These are phyloP conservation scores for Antheraea yamamai DNA, from an alignment of 2,888 invertebrate genomes.

Conservation along the genomic window DNA sequence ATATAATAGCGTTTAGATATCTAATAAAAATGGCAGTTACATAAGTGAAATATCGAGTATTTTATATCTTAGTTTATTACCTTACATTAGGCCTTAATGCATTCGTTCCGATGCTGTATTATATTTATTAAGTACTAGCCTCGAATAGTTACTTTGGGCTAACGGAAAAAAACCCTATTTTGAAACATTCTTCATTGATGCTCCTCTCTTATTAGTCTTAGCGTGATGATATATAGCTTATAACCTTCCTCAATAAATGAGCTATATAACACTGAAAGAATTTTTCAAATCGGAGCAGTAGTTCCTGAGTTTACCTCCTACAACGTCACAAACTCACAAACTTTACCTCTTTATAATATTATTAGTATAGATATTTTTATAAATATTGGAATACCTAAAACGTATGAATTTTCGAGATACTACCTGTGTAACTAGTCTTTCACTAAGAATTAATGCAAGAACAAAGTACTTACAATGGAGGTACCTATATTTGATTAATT, in stretches of 20 bases:
- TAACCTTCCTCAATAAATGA: too few relatives aligned
- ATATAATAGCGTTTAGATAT: neutral
- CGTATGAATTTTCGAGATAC: neutral
- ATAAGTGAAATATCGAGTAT: conserved; percentile 5
- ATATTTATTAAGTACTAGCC: neutral
- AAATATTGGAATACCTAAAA: neutral
- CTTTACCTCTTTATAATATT: too few relatives aligned
- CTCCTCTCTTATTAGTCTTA: too few relatives aligned
- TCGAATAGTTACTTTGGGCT: too few relatives aligned
- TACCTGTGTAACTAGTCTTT: neutral
- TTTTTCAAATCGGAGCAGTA: too few relatives aligned
- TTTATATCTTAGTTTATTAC: neutral
- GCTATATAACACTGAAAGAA: too few relatives aligned
- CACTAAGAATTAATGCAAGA: neutral
- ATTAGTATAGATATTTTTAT: too few relatives aligned
- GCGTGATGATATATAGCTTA: too few relatives aligned
- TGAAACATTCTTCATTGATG: too few relatives aligned
- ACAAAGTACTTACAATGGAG: neutral
- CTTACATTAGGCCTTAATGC: conserved; percentile 4
- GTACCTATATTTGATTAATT: neutral
- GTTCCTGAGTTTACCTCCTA: too few relatives aligned
- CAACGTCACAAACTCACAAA: too few relatives aligned
- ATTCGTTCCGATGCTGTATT: neutral
- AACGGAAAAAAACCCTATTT: too few relatives aligned
- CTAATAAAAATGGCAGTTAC: conserved; percentile 10